Conservation (phyloP, 2,888 invertebrate genomes). For the Yponomeuta evonymella region DNA sequence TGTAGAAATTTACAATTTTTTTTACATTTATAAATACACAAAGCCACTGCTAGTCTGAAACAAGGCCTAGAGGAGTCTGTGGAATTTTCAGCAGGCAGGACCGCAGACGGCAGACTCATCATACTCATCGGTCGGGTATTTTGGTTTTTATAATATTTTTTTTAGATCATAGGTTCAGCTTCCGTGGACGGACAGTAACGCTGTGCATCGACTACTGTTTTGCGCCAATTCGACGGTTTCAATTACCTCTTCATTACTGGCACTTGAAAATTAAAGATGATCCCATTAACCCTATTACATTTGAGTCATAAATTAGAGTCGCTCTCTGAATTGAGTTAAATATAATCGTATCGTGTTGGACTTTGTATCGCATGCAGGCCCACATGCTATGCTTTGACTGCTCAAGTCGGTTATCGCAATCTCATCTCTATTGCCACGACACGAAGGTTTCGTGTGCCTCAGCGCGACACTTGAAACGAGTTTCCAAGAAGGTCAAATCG, state of each 20-base stretch:
- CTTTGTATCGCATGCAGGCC: neutral
- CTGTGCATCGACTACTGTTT: too few species aligned
- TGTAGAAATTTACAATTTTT: too few species aligned
- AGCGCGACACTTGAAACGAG: neutral
- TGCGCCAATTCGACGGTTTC: neutral
- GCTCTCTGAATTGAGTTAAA: constrained; percentile 1
- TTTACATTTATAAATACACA: too few species aligned
- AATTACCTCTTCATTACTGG: neutral
- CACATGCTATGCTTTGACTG: neutral
- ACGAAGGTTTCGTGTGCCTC: neutral
- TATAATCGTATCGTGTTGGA: constrained; percentile 1
- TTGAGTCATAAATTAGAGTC: neutral
- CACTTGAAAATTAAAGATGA: neutral
- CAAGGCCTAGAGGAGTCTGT: too few species aligned
- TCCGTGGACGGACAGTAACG: too few species aligned
- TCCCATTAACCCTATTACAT: constrained; percentile 1
- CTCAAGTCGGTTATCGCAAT: neutral
- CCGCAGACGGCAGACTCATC: too few species aligned
- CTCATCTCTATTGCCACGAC: neutral
- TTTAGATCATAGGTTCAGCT: too few species aligned
- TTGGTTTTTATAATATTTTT: too few species aligned
- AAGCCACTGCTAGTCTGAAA: too few species aligned
- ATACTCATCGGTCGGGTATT: too few species aligned
- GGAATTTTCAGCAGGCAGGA: too few species aligned
- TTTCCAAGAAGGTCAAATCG: constrained; percentile 3